Base-by-base conservation (phyloP, 2,888 invertebrate genomes). In the Caenorhabditis sp. region DNA sequence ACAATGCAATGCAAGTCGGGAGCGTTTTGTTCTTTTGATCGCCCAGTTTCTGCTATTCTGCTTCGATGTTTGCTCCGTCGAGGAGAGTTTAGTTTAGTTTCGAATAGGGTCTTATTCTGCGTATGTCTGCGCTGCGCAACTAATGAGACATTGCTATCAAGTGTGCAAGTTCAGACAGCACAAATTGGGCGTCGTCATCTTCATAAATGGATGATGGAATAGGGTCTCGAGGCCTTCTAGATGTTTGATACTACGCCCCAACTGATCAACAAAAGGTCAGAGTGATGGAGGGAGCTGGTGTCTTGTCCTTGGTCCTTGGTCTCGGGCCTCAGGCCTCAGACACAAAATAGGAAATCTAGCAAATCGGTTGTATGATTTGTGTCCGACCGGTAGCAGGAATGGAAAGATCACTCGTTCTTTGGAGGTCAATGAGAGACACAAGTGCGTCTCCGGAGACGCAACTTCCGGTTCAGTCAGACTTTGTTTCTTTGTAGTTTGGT, bases 401-500 rank as follows among this genome's bases (percentile, higher is more conserved):
- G 30, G 35, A 39, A 53, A 53, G 53, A 53, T 53, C 39, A 39
- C 48, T 5, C 13, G 22, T 17, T 26, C 9, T 20, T 13, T 35
- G 26, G 32, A 35, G 59, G 52, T 59, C 59, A 70, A 53, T 59
- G 43, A 59, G 70, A 58, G 59, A 46, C 17, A 59, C 58, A 59
- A 68, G 52, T 52, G n/a, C n/a, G n/a, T n/a, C n/a, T n/a, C n/a
- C n/a, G 59, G 58, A 7, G 11, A 20, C 35, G 39, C 27, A n/a
- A 20, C 20, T 70, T 70, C 70, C 70, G 70, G 59, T 61, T 24
- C 27, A 50, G 53, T 45, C 22, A 45, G 32, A 30, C 32, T 27
- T 45, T 70, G 70, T 59, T 70, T 70, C 53, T 70, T 61, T 70
- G 59, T 59, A 70, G 70, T 70, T 59, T 70, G 70, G 27, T 41